Percentiles rank a stretch among this genome's conserved stretches.
Conservation (phyloP, 1,140 invertebrate genomes). For the Epicauta chinensis region DNA sequence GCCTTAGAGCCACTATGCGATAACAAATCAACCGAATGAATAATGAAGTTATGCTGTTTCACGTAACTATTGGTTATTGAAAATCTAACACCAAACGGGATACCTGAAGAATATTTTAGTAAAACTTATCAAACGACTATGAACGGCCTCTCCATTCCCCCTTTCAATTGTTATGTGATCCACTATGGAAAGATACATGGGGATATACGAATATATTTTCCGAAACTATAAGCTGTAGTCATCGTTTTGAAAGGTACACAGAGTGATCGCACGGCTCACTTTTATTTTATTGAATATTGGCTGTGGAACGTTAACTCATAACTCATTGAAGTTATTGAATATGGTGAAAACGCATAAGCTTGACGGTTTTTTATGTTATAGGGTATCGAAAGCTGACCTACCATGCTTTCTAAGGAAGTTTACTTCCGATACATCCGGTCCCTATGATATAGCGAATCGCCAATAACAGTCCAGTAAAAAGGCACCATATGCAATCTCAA, state of each 20-base stretch:
- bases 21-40: slow-evolving; percentile 28
- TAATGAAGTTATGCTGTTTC: slow-evolving; percentile 30
- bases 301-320: slow-evolving; percentile 23
- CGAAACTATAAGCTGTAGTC: slow-evolving; percentile 22
- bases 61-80: slow-evolving; percentile 31
- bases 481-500: slow-evolving; percentile 38
- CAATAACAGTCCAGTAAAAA: slow-evolving; percentile 10
- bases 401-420: slow-evolving; percentile 1
- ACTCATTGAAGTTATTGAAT: slow-evolving; percentile 30
- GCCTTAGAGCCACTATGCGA: not conserved
- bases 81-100: slow-evolving; percentile 27
- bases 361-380: slow-evolving; percentile 2
- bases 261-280: not conserved
- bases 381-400: slow-evolving; percentile 3
- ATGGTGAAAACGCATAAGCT: slow-evolving; percentile 3
- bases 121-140: slow-evolving; percentile 24
- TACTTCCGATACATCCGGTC: slow-evolving; percentile 15
- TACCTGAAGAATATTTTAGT: slow-evolving; percentile 27
- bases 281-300: slow-evolving; percentile 31
- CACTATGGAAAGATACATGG: slow-evolving; percentile 8
- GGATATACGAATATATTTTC: slow-evolving; percentile 26
- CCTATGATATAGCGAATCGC: not conserved
- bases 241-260: slow-evolving; percentile 10
- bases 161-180: slow-evolving; percentile 29
- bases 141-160: slow-evolving; percentile 24